Base-by-base conservation (phyloP, 2,113 vertebrate species). In the Cariama cristata region DNA sequence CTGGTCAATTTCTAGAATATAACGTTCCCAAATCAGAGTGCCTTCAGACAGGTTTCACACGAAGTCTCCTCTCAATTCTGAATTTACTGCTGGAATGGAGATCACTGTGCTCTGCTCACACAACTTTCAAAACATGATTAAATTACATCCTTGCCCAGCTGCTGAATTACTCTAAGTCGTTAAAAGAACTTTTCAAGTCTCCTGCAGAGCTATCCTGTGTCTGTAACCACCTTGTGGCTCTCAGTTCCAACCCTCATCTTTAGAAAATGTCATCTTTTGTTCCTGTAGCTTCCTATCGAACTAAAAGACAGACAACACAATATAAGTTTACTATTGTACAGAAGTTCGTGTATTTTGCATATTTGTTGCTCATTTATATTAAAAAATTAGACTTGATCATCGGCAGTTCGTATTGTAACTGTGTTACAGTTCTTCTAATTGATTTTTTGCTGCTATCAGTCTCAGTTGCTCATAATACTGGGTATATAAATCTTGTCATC, bases 81-180 rank as follows among this genome's bases (percentile, higher is more conserved):
- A 87, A 87, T 85, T 92, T 90, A 47, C 40, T 83, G 63, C 38
- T 87, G 67, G 71, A 93, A 89, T 67, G 56, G 56, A 79, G 76
- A 95, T 83, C 53, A 47, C 47, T 63, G 60, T 64, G 58, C 47
- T 80, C 59, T 83, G 66, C 69, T 86, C 74, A 86, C 18, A 88
- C 20, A 85, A 11, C 68, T 97, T 97, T 75, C 58, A 88, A 88
- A 80, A 94, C 5, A 7, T 38, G 17, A 92, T 97, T 93, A 95
- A 95, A 90, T 69, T 28, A 74, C 35, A 86, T 83, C 50, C 45
- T 76, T 74, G 30, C 58, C 58, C 58, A 88, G n/a, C 59, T 80
- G 81, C n/a, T 93, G 53, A 96, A 92, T 90, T 95, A 93, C 44
- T 93, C 13, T 47, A 85, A 93, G 50, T 71, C 42, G 12, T 90